Evolutionary conservation across 2,113 vertebrate species (phyloP).

Genomic region (Sigmodon hispidus): DNA sequence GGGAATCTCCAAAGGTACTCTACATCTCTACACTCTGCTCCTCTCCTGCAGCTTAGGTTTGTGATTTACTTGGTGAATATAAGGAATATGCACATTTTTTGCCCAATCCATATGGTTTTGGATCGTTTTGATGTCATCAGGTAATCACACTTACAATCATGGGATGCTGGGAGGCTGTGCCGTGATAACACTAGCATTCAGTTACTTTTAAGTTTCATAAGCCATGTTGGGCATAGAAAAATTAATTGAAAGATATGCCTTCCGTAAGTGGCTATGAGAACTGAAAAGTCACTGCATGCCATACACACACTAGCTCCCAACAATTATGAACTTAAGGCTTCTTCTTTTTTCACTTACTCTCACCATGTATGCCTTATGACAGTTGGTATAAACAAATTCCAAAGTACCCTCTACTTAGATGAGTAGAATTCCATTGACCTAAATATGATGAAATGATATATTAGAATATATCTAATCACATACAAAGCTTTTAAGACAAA

Average conservation of each 20-base stretch:
- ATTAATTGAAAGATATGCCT: too few relatives aligned
- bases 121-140: background rate
- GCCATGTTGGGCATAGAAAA: too few relatives aligned
- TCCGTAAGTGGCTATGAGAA: background rate
- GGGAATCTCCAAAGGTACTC: background rate
- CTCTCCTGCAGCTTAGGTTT: background rate
- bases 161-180: background rate
- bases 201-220: background rate
- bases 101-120: background rate
- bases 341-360: background rate
- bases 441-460: background rate
- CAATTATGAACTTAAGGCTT: background rate
- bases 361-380: background rate
- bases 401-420: background rate
- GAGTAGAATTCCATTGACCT: background rate
- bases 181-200: background rate
- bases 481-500: background rate
- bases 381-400: background rate
- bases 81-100: background rate
- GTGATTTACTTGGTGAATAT: background rate
- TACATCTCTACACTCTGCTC: background rate
- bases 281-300: background rate
- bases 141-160: background rate
- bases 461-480: background rate
- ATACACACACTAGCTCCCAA: background rate